phyloP scores from a whole-genome alignment of 2,113 vertebrate species.

The Mystacornis crossleyi region DNA sequence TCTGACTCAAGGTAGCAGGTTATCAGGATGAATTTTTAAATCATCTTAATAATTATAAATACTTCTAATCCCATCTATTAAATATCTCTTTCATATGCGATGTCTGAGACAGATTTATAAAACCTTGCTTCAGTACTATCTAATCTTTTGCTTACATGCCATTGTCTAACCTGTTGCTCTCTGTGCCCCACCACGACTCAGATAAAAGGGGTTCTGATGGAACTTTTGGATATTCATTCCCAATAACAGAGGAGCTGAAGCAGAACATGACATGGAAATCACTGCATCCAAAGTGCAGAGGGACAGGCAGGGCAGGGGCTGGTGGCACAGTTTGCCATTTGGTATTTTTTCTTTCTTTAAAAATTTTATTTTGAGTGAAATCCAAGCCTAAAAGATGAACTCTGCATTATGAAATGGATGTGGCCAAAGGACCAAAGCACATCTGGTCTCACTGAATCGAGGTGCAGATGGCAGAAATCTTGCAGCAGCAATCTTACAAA shows the following conservation, averaged over 20 bases:
- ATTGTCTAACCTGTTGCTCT: neutral
- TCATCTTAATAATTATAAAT: neutral
- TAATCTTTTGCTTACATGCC: neutral
- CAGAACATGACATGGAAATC: neutral
- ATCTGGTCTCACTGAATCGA: neutral
- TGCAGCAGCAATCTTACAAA: neutral
- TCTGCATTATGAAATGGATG: neutral
- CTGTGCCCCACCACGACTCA: neutral
- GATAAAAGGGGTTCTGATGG: neutral
- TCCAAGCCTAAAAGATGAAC: neutral
- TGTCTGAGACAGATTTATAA: neutral
- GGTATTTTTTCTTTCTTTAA: neutral
- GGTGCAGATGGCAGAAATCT: neutral
- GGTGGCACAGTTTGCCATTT: neutral
- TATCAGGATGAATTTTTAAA: neutral
- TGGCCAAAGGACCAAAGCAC: neutral
- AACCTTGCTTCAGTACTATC: neutral
- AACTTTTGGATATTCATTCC: neutral
- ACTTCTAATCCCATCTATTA: neutral
- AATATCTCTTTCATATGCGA: neutral
- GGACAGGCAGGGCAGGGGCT: neutral
- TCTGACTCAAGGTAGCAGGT: neutral
- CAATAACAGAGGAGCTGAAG: neutral
- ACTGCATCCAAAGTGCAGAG: neutral
- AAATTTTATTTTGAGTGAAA: neutral